Evolutionary conservation across 1,140 invertebrate genomes (phyloP), one percentile per base, ranked within the genome.

Genomic region (Drosophila busckii): DNA sequence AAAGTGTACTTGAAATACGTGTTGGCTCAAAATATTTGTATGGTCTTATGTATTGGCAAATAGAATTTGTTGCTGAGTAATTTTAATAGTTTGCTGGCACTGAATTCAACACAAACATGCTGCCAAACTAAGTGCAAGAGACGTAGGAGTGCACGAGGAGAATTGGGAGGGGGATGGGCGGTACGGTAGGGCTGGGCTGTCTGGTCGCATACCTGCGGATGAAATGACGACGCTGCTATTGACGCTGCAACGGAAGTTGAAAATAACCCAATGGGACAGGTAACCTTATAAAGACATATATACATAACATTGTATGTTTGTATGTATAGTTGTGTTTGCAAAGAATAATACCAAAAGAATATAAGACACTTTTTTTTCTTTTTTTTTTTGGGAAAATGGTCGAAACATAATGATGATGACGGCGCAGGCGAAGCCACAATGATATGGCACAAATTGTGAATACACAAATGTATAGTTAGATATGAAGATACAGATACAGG

Each of bases 371-470:
- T 80, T 69, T 53, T 26, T n/a, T n/a, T n/a, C n/a, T n/a, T n/a
- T n/a, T n/a, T n/a, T n/a, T n/a, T n/a, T n/a, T n/a, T n/a, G n/a
- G 42, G 49, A 66, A 65, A 58, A 50, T 80, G 69, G 63, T 67
- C 45, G 42, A 73, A n/a, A 45, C 44, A 50, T 52, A 54, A 55
- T 58, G 68, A 80, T 56, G 63, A 65, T 65, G 64, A 69, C 62
- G 53, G 31, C 19, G 45, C 31, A 50, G 52, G 34, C 37, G 29
- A 46, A 35, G 50, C 62, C 40, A 37, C 73, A 69, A 80, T 80
- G 75, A 80, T 80, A 80, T 44, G 75, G 69, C 75, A 80, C 23
- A 80, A 80, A 82, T 38, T 64, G 32, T 38, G 45, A 60, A 37
- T 60, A 40, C 44, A 60, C 50, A 62, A 42, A 56, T 56, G 44